phyloP scores from a whole-genome alignment of 2,113 vertebrate genomes.

The Phyllostomus discolor region DNA sequence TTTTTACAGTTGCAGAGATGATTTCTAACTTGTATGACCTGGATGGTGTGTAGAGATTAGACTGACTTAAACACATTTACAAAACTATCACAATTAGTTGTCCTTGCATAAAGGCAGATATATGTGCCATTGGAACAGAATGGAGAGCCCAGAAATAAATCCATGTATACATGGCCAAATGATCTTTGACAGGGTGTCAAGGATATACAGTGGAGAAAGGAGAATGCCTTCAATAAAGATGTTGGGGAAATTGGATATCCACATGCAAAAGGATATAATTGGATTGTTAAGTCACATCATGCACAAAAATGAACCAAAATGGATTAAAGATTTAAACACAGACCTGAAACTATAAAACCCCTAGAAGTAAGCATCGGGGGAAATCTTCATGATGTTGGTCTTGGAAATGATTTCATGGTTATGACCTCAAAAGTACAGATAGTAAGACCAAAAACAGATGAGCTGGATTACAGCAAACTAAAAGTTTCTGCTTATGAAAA shows the following conservation, averaged over 20 bases:
- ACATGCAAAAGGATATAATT: no score
- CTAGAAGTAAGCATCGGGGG: background rate
- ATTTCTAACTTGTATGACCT: background rate
- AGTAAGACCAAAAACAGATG: background rate
- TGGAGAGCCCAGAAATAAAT: no score
- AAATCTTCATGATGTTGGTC: background rate
- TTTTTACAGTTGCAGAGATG: background rate
- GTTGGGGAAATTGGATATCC: no score
- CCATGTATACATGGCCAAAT: no score
- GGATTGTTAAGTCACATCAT: no score
- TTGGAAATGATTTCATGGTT: background rate
- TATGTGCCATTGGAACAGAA: background rate
- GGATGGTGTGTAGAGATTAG: background rate
- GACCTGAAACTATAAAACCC: no score
- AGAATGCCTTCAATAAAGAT: no score
- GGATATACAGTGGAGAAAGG: no score
- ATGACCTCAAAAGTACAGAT: background rate
- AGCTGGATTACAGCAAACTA: background rate
- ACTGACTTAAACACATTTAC: background rate
- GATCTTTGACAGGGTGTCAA: no score
- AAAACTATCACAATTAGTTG: background rate
- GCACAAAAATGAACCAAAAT: no score
- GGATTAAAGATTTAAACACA: no score
- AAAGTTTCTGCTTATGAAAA: background rate
- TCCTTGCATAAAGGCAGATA: background rate